Evolutionary conservation across 2,797 vertebrate genomes (phyloP).

Genomic region (Aplochiton taeniatus): DNA sequence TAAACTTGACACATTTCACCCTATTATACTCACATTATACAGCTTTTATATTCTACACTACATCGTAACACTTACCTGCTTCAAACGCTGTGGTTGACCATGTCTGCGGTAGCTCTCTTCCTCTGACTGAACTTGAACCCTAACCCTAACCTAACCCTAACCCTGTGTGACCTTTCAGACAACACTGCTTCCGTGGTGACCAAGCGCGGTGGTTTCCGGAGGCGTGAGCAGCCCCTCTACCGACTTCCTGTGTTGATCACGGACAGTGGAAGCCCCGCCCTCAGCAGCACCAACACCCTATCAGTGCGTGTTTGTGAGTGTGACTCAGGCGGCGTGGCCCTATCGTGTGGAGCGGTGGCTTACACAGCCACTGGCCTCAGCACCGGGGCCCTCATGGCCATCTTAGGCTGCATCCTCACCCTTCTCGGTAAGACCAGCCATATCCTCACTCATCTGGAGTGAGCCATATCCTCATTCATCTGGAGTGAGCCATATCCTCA

Average conservation of each 20-base stretch:
- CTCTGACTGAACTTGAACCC: conserved; percentile 16
- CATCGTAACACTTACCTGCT: no score
- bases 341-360: conserved; percentile 90
- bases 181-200: conserved; percentile 92
- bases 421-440: conserved; percentile 82
- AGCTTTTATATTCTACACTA: no score
- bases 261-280: conserved; percentile 89
- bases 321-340: conserved; percentile 81
- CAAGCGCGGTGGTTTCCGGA: conserved; percentile 84
- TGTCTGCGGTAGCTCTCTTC: neutral
- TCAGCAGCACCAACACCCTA: conserved; percentile 95
- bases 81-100: no score
- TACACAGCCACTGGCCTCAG: conserved; percentile 91
- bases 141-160: neutral
- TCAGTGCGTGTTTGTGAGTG: conserved; percentile 93
- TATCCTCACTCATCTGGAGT: no score
- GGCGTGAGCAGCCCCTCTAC: conserved; percentile 89
- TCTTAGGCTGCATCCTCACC: conserved; percentile 91
- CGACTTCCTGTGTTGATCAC: conserved; percentile 89
- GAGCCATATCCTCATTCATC: no score
- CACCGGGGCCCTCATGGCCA: conserved; percentile 92
- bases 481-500: no score
- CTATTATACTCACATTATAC: no score
- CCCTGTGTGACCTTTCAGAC: conserved; percentile 73
- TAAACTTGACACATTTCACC: no score